Evolutionary conservation across 2,888 invertebrate genomes (phyloP), one percentile per base, ranked within the genome.

Genomic region (Cotesia congregata): DNA sequence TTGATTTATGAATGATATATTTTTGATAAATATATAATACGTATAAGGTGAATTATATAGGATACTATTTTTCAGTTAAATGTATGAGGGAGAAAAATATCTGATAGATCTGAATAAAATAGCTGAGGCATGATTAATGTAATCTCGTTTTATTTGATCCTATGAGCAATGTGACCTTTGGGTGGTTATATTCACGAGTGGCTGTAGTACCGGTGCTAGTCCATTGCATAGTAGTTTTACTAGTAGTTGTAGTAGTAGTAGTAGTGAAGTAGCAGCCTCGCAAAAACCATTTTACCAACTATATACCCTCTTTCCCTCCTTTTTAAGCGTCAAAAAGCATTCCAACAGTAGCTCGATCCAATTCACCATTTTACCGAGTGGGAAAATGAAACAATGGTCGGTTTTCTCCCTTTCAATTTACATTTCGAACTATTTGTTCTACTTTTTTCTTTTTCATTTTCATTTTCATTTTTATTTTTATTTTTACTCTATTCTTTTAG

Each of bases 281-380:
- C 76, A 77, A 77, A 68, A 77, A 77, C 65, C 59, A 74, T 77
- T 77, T 74, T 40, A 73, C 65, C 68, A 41, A 30, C 50, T 50
- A 50, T 50, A 50, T 50, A 64, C 30, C 12, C 50, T 40, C 59
- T 41, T 67, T 40, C 62, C 60, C 20, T 67, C 39, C 60, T 59
- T 61, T 61, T 72, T 64, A 61, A 65, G 39, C 74, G 17, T 68
- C 68, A 67, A 68, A 60, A 68, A 68, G 30, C 61, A 65, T 68
- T 74, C 59, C 59, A 59, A 1, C 64, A 60, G 50, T 64, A 17
- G 15, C 40, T n/a, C 15, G 40, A 39, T 68, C 50, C 68, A 60
- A 65, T 65, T 65, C 65, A 65, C 20, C 65, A 65, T 65, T 65
- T 65, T 65, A 30, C 65, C 12, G 38, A 38, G 30, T 30, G 65